phyloP scores from a whole-genome alignment of 2,797 vertebrate genomes.

The Micrastur ruficollis region DNA sequence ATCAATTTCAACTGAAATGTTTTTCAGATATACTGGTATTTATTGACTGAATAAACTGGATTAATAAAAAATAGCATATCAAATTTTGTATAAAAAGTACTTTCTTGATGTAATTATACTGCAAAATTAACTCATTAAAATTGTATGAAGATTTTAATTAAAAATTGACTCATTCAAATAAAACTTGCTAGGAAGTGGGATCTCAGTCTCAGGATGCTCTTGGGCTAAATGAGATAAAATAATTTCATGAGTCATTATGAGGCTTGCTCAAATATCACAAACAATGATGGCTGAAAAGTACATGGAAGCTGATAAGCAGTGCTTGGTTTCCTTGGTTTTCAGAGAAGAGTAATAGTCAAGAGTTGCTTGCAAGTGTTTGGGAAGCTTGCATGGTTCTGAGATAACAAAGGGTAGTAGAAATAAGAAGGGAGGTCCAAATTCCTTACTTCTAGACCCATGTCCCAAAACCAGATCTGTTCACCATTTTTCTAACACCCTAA shows the following conservation, averaged over 20 bases:
- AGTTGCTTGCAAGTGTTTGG: neutral
- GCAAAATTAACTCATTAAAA: slow-evolving; percentile 10
- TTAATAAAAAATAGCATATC: neutral
- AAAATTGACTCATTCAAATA: neutral
- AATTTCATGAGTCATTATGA: neutral
- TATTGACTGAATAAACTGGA: neutral
- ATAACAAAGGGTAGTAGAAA: neutral
- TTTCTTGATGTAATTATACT: neutral
- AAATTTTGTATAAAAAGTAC: neutral
- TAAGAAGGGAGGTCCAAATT: neutral
- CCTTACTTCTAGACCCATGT: neutral
- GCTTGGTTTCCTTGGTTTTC: neutral
- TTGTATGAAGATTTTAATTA: neutral
- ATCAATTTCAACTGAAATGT: neutral
- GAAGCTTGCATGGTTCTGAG: neutral
- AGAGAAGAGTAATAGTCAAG: neutral
- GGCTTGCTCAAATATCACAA: neutral
- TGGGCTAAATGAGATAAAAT: neutral
- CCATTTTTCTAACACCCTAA: neutral
- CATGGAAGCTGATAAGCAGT: neutral
- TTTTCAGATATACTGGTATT: neutral
- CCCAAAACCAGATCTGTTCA: neutral
- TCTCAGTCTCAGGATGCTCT: neutral
- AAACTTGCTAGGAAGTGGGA: neutral
- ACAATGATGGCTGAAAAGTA: neutral